Conservation (phyloP, 2,113 vertebrate genomes). For the Callaeas wilsoni region DNA sequence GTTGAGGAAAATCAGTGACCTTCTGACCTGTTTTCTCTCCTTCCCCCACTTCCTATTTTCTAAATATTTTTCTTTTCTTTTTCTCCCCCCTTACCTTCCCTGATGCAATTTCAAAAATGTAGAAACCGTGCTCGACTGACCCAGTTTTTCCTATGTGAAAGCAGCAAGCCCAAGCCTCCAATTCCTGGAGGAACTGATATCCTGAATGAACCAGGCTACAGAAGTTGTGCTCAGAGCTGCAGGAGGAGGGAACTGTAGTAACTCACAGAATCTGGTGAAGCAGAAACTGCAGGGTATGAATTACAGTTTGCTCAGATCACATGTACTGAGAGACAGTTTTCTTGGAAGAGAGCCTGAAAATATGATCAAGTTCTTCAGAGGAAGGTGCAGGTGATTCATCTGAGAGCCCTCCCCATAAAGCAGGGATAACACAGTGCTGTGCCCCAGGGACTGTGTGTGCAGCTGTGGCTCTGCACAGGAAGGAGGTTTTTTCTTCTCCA, state of each 20-base stretch:
- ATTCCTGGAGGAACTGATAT: neutral
- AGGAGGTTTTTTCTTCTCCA: neutral
- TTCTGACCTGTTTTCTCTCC: neutral
- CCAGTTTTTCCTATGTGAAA: neutral
- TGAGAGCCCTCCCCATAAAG: neutral
- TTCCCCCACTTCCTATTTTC: neutral
- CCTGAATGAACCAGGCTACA: constrained; percentile 2
- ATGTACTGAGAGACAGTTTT: neutral
- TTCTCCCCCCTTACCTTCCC: neutral
- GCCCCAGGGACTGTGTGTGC: neutral
- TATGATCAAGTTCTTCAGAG: neutral
- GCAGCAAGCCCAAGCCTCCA: neutral
- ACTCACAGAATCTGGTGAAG: neutral
- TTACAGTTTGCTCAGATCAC: neutral
- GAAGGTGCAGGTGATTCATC: neutral
- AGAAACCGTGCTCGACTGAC: neutral
- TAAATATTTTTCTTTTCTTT: neutral
- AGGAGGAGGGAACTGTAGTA: neutral
- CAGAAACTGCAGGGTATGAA: neutral
- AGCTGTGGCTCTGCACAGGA: neutral
- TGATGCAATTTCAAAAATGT: neutral
- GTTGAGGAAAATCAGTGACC: neutral
- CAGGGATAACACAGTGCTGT: neutral
- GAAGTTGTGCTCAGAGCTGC: neutral
- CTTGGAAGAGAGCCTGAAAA: neutral